A percentile compares a stretch with the other conserved stretches of the same genome.
Conservation (phyloP, 2,797 vertebrate species). For the Enteromius unitaeniatus region DNA sequence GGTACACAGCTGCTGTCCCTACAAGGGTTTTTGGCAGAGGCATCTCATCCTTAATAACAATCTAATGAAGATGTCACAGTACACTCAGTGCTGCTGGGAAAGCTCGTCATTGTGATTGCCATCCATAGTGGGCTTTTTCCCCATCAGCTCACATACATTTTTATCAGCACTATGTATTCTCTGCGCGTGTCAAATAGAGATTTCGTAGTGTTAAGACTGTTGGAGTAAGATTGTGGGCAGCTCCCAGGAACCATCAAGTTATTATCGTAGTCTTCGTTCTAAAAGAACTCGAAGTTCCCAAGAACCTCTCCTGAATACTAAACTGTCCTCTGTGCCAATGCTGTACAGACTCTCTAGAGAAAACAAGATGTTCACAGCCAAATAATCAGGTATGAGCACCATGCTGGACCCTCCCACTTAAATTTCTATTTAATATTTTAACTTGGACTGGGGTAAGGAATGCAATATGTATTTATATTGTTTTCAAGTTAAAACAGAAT, state of each 20-base stretch:
- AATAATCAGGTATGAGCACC: neutral
- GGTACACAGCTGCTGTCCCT: constrained; percentile 44
- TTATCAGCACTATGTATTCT: constrained; percentile 29
- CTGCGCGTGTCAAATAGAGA: constrained; percentile 9
- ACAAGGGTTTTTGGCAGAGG: constrained; percentile 41
- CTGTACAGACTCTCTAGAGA: neutral
- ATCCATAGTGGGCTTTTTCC: constrained; percentile 12
- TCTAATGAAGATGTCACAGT: constrained; percentile 62
- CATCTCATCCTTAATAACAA: constrained; percentile 57
- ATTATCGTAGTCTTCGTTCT: constrained; percentile 29
- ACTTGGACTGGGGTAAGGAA: neutral
- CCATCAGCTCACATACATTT: constrained; percentile 30
- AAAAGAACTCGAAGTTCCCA: constrained; percentile 33
- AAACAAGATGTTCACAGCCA: neutral
- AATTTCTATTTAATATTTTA: neutral
- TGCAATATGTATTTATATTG: neutral
- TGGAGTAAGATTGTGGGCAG: constrained; percentile 23
- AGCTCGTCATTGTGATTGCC: constrained; percentile 50
- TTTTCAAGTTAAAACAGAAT: neutral
- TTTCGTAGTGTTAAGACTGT: constrained; percentile 17
- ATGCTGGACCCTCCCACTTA: neutral
- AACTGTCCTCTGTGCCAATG: constrained; percentile 16
- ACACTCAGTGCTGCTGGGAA: constrained; percentile 42
- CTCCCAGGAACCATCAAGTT: constrained; percentile 31
- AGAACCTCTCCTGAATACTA: constrained; percentile 17